These are phyloP conservation scores for Myocastor coypus DNA, from an alignment of 2,113 vertebrate species.

Conservation along the genomic window DNA sequence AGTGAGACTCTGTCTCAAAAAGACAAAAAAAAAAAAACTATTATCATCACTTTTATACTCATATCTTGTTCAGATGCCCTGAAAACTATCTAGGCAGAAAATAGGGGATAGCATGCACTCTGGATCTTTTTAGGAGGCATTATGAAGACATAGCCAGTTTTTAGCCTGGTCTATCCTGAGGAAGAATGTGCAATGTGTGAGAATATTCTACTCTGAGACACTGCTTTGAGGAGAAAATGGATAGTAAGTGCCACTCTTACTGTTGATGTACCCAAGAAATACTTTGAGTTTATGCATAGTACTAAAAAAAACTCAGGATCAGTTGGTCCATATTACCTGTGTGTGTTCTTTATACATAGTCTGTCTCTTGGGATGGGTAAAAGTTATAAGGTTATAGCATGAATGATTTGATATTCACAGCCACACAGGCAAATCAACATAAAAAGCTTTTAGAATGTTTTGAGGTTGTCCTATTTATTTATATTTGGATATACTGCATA, in stretches of 20 bases:
- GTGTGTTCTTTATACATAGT: not conserved
- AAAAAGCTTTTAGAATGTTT: not conserved
- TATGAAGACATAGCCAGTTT: not conserved
- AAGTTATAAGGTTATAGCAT: not conserved
- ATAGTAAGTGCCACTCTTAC: not conserved
- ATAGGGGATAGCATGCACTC: not conserved
- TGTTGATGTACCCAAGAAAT: not conserved
- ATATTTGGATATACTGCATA: not conserved
- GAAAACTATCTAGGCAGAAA: not conserved
- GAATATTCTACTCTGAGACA: not conserved
- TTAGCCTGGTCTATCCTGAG: not conserved
- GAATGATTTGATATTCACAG: not conserved
- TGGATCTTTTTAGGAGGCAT: not conserved
- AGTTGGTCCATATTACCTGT: not conserved
- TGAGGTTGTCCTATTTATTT: not conserved
- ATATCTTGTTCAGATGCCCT: not conserved
- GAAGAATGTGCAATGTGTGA: not conserved
- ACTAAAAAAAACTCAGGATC: not conserved
- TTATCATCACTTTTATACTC: not conserved
- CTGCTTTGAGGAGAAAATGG: not conserved
- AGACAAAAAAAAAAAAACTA: too few species aligned
- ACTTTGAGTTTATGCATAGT: not conserved
- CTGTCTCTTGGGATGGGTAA: not conserved
- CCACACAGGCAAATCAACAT: not conserved
- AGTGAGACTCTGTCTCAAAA: too few species aligned